phyloP scores from a whole-genome alignment of 2,888 invertebrate genomes.

The Spilarctia lutea region DNA sequence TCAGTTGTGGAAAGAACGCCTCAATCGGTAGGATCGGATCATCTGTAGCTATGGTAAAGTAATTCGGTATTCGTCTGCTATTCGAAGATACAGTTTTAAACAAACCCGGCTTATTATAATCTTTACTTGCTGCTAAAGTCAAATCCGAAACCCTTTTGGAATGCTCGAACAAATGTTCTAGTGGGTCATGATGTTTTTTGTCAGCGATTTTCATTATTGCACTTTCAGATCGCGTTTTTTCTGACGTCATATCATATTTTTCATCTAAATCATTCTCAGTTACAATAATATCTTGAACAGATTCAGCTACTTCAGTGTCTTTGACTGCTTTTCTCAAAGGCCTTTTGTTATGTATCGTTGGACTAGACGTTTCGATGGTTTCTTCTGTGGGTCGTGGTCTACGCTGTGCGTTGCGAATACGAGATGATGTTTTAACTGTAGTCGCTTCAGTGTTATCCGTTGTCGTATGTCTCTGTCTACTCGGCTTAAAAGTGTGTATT shows the following conservation, averaged over 20 bases:
- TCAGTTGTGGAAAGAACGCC: slow-evolving; percentile 92
- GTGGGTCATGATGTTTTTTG: slow-evolving; percentile 78
- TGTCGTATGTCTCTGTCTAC: slow-evolving; percentile 72
- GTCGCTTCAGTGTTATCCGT: slow-evolving; percentile 70
- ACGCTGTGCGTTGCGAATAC: slow-evolving; percentile 76
- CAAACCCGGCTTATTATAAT: slow-evolving; percentile 90
- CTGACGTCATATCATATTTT: slow-evolving; percentile 76
- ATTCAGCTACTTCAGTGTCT: slow-evolving; percentile 76
- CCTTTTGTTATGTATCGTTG: slow-evolving; percentile 68
- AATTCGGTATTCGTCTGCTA: slow-evolving; percentile 88
- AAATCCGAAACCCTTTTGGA: slow-evolving; percentile 91
- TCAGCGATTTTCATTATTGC: slow-evolving; percentile 87
- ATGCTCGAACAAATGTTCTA: slow-evolving; percentile 82
- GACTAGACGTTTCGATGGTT: slow-evolving; percentile 65
- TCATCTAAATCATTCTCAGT: slow-evolving; percentile 72
- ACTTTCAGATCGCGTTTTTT: slow-evolving; percentile 81
- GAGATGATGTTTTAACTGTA: slow-evolving; percentile 77
- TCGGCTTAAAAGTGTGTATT: slow-evolving; percentile 66
- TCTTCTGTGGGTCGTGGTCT: slow-evolving; percentile 77
- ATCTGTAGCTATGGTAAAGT: slow-evolving; percentile 92
- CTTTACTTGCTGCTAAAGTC: slow-evolving; percentile 90
- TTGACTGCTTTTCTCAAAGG: slow-evolving; percentile 75
- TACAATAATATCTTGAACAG: slow-evolving; percentile 75
- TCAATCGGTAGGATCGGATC: slow-evolving; percentile 93
- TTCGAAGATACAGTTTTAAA: slow-evolving; percentile 89